phyloP scores from a whole-genome alignment of 1,140 invertebrate species.

The Babylonia areolata region DNA sequence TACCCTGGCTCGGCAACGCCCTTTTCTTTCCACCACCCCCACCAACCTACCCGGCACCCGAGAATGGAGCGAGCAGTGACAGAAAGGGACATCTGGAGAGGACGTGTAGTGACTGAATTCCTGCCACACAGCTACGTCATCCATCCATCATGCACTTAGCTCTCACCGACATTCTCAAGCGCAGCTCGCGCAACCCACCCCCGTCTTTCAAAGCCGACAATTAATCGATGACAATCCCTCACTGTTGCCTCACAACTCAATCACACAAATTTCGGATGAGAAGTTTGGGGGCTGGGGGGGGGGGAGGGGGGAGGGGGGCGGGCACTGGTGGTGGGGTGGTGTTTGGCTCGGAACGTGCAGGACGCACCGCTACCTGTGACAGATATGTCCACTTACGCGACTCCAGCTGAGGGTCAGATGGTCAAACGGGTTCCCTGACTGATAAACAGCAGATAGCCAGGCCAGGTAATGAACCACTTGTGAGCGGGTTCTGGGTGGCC shows the following conservation, averaged over 20 bases:
- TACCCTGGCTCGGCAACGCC: background rate
- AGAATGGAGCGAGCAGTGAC: background rate
- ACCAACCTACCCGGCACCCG: background rate
- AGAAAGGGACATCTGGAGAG: background rate
- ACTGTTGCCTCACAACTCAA: too few species aligned
- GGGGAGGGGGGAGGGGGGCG: background rate
- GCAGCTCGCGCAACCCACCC: background rate
- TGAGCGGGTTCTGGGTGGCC: background rate
- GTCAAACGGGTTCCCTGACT: background rate
- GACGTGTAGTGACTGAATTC: constrained; percentile 4
- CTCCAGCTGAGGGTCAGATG: background rate
- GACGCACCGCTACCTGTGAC: background rate
- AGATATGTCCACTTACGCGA: background rate
- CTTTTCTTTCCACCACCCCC: background rate
- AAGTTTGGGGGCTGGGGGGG: background rate
- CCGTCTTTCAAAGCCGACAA: background rate
- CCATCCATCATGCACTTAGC: background rate
- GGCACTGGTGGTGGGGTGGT: background rate
- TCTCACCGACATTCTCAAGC: background rate
- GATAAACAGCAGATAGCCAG: background rate
- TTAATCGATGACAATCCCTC: too few species aligned
- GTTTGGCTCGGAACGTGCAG: background rate
- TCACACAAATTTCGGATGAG: too few species aligned
- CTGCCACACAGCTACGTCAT: background rate
- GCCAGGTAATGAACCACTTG: background rate